These are phyloP conservation scores for Beris morrisii DNA, from an alignment of 2,888 invertebrate species.

Conservation along the genomic window DNA sequence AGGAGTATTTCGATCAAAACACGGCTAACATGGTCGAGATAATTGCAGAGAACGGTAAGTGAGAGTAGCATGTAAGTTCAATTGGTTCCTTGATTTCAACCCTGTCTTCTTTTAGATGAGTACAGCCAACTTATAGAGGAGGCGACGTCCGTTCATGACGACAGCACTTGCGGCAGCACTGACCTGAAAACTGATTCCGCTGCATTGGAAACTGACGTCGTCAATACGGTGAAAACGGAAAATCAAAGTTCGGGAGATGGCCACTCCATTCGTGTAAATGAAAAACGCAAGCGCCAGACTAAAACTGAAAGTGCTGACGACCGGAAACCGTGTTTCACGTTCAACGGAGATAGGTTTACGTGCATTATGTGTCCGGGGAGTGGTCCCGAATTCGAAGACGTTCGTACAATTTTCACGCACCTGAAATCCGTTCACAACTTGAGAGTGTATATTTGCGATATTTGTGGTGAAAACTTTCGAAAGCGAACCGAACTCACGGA, in stretches of 20 bases:
- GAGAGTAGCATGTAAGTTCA: background rate
- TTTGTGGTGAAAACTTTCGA: slow-evolving; percentile 68
- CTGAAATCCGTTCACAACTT: slow-evolving; percentile 64
- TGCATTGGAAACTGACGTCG: background rate
- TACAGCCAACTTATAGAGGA: slow-evolving; percentile 3
- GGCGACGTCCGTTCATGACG: slow-evolving; percentile 5
- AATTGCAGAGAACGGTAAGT: slow-evolving; percentile 35
- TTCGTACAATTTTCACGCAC: slow-evolving; percentile 64
- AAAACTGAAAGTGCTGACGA: background rate
- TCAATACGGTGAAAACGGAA: background rate
- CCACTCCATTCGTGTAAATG: background rate
- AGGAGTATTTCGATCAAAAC: slow-evolving; percentile 36
- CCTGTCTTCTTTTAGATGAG: slow-evolving; percentile 5
- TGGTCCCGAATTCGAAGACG: slow-evolving; percentile 46
- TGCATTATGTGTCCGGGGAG: slow-evolving; percentile 49
- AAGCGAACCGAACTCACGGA: slow-evolving; percentile 65
- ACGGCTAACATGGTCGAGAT: slow-evolving; percentile 39
- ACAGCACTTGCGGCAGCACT: slow-evolving; percentile 2
- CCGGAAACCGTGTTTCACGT: slow-evolving; percentile 16
- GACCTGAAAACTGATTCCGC: background rate
- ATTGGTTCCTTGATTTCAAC: too few species aligned
- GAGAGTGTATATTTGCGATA: slow-evolving; percentile 69
- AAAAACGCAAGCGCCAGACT: background rate
- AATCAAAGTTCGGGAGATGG: background rate
- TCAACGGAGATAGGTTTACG: slow-evolving; percentile 57